Evolutionary conservation across 2,113 vertebrate species (phyloP).

Genomic region (Dicentrarchus labrax): DNA sequence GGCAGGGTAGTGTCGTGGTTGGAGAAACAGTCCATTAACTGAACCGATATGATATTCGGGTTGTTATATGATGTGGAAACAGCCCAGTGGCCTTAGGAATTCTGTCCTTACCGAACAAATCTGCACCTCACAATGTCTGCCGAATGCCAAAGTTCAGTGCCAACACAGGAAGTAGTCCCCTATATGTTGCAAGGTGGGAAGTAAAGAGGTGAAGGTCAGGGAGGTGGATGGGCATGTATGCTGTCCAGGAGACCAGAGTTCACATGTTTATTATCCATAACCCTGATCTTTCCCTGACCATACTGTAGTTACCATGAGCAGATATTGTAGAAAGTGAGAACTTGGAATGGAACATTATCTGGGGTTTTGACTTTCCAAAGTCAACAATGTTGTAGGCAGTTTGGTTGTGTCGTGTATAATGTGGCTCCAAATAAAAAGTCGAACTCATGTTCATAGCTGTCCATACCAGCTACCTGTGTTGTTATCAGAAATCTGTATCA

Average conservation of each 20-base stretch:
- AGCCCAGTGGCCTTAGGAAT: conserved; percentile 9
- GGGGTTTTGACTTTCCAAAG: not conserved
- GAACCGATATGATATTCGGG: conserved; percentile 43
- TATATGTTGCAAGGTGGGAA: not conserved
- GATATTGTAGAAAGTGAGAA: not conserved
- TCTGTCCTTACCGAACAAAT: not conserved
- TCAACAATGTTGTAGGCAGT: not conserved
- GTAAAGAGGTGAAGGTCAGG: not conserved
- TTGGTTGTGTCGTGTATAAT: not conserved
- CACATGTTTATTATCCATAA: not conserved
- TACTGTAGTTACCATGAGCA: not conserved
- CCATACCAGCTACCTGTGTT: not conserved
- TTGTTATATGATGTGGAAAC: conserved; percentile 29
- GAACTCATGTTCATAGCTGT: not conserved
- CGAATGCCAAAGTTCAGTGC: not conserved
- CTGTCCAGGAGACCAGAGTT: not conserved
- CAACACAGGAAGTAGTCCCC: not conserved
- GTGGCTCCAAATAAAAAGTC: not conserved
- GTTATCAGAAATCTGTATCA: not conserved
- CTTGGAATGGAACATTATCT: not conserved
- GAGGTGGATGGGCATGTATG: not conserved
- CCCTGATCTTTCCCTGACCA: not conserved
- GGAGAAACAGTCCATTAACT: conserved; percentile 61
- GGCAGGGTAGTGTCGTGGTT: conserved; percentile 50
- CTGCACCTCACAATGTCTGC: not conserved